Evolutionary conservation across 92 coral and sea anemone genomes (phyloP).

Genomic region (Hydrozoanthus gracilis): DNA sequence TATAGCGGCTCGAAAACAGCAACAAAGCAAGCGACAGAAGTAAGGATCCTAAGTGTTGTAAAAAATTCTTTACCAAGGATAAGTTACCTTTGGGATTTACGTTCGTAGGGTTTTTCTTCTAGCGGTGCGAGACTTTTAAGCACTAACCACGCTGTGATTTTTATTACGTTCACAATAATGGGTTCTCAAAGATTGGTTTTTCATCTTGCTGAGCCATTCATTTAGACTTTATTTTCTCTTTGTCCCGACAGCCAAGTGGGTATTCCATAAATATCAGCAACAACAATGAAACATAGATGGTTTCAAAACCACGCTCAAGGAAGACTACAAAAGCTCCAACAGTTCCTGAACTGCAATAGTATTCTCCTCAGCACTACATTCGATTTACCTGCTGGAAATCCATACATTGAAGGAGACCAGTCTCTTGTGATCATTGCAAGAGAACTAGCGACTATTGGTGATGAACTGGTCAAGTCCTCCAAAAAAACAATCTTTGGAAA

Average conservation of each 20-base stretch:
- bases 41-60: background rate
- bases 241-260: background rate
- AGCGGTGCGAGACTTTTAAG: too few relatives aligned
- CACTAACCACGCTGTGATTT: too few relatives aligned
- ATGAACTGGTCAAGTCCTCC: background rate
- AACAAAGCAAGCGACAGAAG: background rate
- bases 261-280: background rate
- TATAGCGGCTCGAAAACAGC: background rate
- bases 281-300: background rate
- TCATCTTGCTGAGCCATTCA: background rate
- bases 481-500: background rate
- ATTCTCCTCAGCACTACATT: background rate
- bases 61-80: too few relatives aligned
- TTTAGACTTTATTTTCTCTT: background rate
- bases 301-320: background rate
- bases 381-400: background rate
- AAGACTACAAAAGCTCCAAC: background rate
- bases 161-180: too few relatives aligned
- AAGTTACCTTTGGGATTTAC: too few relatives aligned
- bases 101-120: too few relatives aligned
- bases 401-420: background rate
- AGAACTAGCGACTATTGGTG: conserved; percentile 11
- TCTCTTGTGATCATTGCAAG: conserved; percentile 1
- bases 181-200: too few relatives aligned
- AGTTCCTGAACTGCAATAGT: background rate